These are phyloP conservation scores for Brotula barbata DNA, from an alignment of 2,797 vertebrate species.

Conservation along the genomic window DNA sequence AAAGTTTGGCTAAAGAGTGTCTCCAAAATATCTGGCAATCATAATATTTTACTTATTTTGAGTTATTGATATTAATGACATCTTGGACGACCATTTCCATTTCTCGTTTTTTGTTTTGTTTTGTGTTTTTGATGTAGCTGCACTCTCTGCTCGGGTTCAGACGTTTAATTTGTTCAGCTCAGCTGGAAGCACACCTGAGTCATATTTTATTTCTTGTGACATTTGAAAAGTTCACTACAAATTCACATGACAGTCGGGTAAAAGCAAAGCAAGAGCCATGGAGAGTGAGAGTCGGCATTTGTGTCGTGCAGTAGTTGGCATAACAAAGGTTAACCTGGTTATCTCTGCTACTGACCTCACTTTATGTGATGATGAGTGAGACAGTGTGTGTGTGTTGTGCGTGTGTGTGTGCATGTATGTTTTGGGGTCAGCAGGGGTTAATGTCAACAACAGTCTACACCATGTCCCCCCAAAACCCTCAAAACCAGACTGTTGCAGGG, in stretches of 20 bases:
- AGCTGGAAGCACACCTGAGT: constrained; percentile 58
- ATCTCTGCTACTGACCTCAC: constrained; percentile 3
- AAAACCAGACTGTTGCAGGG: constrained; percentile 29
- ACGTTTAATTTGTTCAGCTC: constrained; percentile 29
- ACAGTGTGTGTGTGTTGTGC: constrained; percentile 22
- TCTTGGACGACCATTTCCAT: constrained; percentile 41
- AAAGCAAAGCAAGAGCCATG: constrained; percentile 28
- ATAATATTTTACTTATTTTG: constrained; percentile 8
- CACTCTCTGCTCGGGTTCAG: constrained; percentile 57
- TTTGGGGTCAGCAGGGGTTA: constrained; percentile 60
- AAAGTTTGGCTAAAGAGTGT: neutral
- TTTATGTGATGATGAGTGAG: neutral
- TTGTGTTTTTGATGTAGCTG: constrained; percentile 14
- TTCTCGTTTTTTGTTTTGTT: constrained; percentile 45
- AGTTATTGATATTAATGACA: constrained; percentile 38
- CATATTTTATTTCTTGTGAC: constrained; percentile 56
- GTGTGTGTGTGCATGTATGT: constrained; percentile 13
- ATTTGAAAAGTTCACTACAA: constrained; percentile 40
- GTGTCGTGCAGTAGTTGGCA: constrained; percentile 1
- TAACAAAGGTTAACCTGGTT: constrained; percentile 6
- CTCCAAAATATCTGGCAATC: constrained; percentile 19
- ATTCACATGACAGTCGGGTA: constrained; percentile 38
- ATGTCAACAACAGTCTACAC: constrained; percentile 50
- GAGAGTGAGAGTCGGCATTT: constrained; percentile 8
- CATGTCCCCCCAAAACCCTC: constrained; percentile 28